Percentiles rank a stretch among this genome's conserved stretches.
phyloP scores from a whole-genome alignment of 2,113 vertebrate species.

The Caranx melampygus region DNA sequence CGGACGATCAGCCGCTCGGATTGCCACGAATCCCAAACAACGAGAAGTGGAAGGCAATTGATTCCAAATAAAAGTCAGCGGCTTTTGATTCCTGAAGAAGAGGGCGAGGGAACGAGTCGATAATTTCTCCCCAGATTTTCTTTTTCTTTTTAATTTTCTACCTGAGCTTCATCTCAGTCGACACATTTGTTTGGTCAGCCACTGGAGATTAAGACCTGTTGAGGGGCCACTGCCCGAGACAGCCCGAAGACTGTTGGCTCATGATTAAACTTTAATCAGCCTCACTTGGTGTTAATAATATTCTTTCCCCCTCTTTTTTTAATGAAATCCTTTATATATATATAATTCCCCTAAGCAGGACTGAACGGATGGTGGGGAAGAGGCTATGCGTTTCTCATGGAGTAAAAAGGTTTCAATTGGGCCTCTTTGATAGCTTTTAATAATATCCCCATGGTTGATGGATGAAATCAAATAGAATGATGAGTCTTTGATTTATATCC shows the following conservation, averaged over 20 bases:
- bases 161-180: slow-evolving; percentile 59
- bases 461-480: slow-evolving; percentile 80
- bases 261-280: slow-evolving; percentile 83
- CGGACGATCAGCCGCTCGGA: slow-evolving; percentile 18
- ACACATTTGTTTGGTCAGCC: slow-evolving; percentile 76
- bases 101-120: slow-evolving; percentile 29
- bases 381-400: slow-evolving; percentile 54
- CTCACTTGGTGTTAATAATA: slow-evolving; percentile 60
- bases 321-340: slow-evolving; percentile 57
- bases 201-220: slow-evolving; percentile 82
- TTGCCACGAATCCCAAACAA: slow-evolving; percentile 35
- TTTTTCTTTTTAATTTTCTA: neutral
- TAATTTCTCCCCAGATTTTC: slow-evolving; percentile 21
- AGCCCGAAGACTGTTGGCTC: slow-evolving; percentile 72
- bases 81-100: slow-evolving; percentile 46
- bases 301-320: slow-evolving; percentile 37
- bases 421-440: slow-evolving; percentile 75
- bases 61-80: slow-evolving; percentile 53
- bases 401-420: slow-evolving; percentile 79
- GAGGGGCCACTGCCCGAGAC: slow-evolving; percentile 69
- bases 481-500: slow-evolving; percentile 76
- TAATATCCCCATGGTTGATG: slow-evolving; percentile 77
- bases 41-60: slow-evolving; percentile 46
- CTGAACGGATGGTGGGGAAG: slow-evolving; percentile 53
- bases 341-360: slow-evolving; percentile 60